Percentiles rank a stretch among this genome's conserved stretches.
These are phyloP conservation scores for Isotomurus palustris DNA, from an alignment of 2,888 invertebrate genomes.

Conservation along the genomic window DNA sequence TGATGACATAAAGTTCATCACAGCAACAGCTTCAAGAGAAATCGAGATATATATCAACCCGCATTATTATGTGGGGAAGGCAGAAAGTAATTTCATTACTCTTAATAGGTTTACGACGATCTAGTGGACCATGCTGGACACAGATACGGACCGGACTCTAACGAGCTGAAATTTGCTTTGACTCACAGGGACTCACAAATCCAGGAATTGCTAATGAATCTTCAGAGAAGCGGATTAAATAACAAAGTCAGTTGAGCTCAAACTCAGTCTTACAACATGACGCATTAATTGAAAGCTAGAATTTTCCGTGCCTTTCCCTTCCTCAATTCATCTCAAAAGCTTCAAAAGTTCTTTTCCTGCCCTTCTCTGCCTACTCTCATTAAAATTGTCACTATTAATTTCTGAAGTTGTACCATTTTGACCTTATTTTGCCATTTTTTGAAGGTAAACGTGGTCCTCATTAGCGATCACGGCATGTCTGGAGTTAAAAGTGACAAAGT, in stretches of 20 bases:
- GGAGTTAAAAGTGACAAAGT: conserved; percentile 39
- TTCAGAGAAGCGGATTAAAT: conserved; percentile 41
- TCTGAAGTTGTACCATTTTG: too few relatives aligned
- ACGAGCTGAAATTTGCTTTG: conserved; percentile 46
- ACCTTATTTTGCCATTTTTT: background rate
- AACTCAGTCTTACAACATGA: background rate
- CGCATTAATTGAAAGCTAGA: background rate
- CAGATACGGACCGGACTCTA: conserved; percentile 48
- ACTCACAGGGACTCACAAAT: conserved; percentile 47
- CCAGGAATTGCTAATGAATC: conserved; percentile 44
- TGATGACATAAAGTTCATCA: background rate
- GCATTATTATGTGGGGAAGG: background rate
- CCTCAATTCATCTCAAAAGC: too few relatives aligned
- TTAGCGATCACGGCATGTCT: conserved; percentile 51
- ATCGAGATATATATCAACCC: background rate
- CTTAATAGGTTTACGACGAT: conserved; percentile 48
- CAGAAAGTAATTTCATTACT: conserved; percentile 1
- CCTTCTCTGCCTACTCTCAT: too few relatives aligned
- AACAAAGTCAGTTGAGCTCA: conserved; percentile 2
- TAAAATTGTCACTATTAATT: too few relatives aligned
- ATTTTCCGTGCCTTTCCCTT: too few relatives aligned
- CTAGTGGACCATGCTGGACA: conserved; percentile 48
- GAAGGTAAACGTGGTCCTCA: conserved; percentile 49
- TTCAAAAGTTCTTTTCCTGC: too few relatives aligned
- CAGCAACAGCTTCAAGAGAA: background rate